A percentile compares a stretch with the other conserved stretches of the same genome.
These are phyloP conservation scores for Lycaon pictus DNA, from an alignment of 2,113 vertebrate genomes.

Conservation along the genomic window DNA sequence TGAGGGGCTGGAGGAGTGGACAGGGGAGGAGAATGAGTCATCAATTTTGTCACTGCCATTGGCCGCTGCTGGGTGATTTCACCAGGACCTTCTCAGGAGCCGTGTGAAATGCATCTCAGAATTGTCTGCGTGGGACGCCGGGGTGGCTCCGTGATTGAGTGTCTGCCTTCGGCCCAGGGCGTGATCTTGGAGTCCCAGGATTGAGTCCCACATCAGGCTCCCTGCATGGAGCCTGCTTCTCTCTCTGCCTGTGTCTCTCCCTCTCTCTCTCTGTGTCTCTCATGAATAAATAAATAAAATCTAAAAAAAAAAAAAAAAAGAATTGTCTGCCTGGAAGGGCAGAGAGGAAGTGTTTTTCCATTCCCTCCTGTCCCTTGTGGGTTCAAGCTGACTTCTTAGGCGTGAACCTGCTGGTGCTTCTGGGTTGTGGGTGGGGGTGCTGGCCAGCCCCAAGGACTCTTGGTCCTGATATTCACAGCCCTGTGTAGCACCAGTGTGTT, in stretches of 20 bases:
- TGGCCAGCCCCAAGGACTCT: not conserved
- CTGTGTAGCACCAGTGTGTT: not conserved
- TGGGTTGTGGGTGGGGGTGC: too few species aligned
- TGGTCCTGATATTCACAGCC: too few species aligned
- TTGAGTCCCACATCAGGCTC: too few species aligned
- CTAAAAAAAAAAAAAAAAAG: too few species aligned
- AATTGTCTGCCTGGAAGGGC: not conserved
- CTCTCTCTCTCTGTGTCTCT: too few species aligned
- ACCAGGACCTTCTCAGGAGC: not conserved
- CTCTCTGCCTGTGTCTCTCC: too few species aligned
- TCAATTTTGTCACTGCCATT: not conserved
- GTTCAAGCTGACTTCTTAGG: not conserved
- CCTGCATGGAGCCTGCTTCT: too few species aligned
- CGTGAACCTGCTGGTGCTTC: not conserved
- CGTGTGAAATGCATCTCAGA: too few species aligned
- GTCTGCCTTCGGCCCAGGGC: too few species aligned
- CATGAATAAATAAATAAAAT: too few species aligned
- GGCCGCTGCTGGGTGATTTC: not conserved
- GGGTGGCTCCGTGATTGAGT: too few species aligned
- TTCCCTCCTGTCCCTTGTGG: not conserved
- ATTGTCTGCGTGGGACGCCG: not conserved
- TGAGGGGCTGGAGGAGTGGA: not conserved
- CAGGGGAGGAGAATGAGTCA: not conserved
- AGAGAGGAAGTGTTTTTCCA: not conserved
- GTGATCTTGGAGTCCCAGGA: too few species aligned